Base-by-base conservation (phyloP, 2,888 invertebrate species). In the Arge pagana region DNA sequence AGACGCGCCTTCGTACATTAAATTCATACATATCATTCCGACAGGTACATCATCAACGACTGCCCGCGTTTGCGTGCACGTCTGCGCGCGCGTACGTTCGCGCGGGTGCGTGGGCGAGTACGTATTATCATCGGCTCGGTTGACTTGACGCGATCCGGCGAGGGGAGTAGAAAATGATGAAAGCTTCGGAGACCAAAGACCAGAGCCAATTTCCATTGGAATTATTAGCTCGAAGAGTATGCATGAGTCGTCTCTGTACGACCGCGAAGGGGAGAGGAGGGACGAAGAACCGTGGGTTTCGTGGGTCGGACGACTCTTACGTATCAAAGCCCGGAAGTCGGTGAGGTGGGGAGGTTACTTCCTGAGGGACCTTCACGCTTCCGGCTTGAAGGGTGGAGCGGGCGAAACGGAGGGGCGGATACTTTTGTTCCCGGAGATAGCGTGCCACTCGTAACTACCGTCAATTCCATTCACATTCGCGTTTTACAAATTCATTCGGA, bases 371-470 rank as follows among this genome's bases (percentile, higher is more conserved):
- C 53, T 37, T 41, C 10, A n/a, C 13, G 57, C 59, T 62, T 64
- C 64, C 65, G 65, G 61, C 31, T 41, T 37, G 37, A n/a, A n/a
- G n/a, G n/a, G n/a, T n/a, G n/a, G n/a, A n/a, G n/a, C n/a, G n/a
- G n/a, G n/a, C n/a, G n/a, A n/a, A n/a, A n/a, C n/a, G n/a, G n/a
- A 15, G 41, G 45, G 48, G 48, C 43, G 43, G 55, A 53, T 26
- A 51, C 61, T 56, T 58, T 54, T 63, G 63, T 65, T 64, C 62
- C 56, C 62, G 57, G 56, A 59, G 64, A 65, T 61, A 59, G 63
- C 50, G 55, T 54, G 56, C 55, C 56, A 63, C 63, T 64, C 51
- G 50, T 28, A 37, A 37, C 30, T 43, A 31, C 49, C 45, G 19
- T 54, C 50, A 31, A 40, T 31, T 51, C 50, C 31, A 45, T 45